Evolutionary conservation across 2,888 invertebrate genomes (phyloP), one percentile per base, ranked within the genome.

Genomic region (Tricholauxania praeusta): DNA sequence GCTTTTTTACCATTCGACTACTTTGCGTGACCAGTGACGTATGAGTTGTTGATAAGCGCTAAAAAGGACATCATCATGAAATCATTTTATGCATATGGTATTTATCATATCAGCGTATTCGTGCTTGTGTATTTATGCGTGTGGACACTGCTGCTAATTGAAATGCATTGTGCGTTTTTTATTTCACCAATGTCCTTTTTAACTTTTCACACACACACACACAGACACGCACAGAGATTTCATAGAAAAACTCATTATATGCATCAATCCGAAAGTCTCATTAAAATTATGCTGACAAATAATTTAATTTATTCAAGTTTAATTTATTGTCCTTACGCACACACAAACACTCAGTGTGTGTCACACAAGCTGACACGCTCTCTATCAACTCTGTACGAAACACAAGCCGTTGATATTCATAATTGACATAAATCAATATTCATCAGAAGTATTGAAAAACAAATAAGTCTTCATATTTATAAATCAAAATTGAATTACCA

Each of bases 141-240:
- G 59, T 22, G 59, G 59, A 22, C 14, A 28, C 10, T 64, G 64
- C 64, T 49, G 51, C 51, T 64, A 49, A 64, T 64, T 64, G 51
- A 64, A 64, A 64, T 64, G 64, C 64, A 64, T 64, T 28, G 6
- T 48, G 64, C 51, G 64, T 6, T 39, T 39, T 39, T 39, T 10
- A 39, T 39, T 39, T 72, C 70, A 67, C 70, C 72, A 72, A 70
- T 63, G 12, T 22, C 48, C 19, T 55, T 60, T 32, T 63, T 74
- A 66, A 47, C 51, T 32, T 19, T 71, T 66, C 72, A 67, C 67
- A 67, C 57, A 47, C 48, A 66, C 14, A 57, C 66, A 65, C 53
- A 12, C 48, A 19, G 49, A 47, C n/a, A 17, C 8, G 51, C 59
- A 70, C 53, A 48, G 55, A 69, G 17, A 47, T 28, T 28, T 28